Evolutionary conservation across 92 coral and sea anemone species (phyloP), one percentile per base, ranked within the genome.

Genomic region (Micromussa lordhowensis): DNA sequence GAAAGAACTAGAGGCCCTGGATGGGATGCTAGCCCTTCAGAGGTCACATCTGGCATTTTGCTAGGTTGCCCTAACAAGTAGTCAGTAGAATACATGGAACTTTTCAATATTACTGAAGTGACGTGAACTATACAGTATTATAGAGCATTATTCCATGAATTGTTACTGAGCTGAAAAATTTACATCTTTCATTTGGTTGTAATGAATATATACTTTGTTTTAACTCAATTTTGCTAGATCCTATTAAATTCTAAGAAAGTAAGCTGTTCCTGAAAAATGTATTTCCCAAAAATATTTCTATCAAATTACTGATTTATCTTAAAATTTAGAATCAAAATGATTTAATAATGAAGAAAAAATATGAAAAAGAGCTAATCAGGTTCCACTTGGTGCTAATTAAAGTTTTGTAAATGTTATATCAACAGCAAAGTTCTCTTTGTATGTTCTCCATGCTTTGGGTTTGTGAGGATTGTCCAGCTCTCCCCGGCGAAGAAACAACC

Each of bases 381-480:
- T 64, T n/a, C n/a, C 70, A 64, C 70, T 40, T 61, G 53, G 71
- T 32, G 30, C 30, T 34, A 16, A 12, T 80, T 55, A 87, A 51
- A 87, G 85, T 54, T 58, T 87, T 11, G 79, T 83, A 87, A 97
- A 94, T 13, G 96, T 96, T 10, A 96, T 85, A 68, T 92, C 98
- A 32, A 97, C 93, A 68, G 92, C 98, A 92, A 97, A 97, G 82
- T 90, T 97, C 61, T 91, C 95, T 83, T 83, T 88, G 88, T 94
- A 97, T 35, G 92, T 90, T 87, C 93, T 94, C 99, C 99, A 97
- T 24, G 93, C 68, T 75, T 97, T 97, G 68, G 96, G 96, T 78
- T 97, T 97, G 85, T 97, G 99, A 24, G 99, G 99, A 78, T 97
- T 97, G 75, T 97, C 99, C 35, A 97, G 87, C 32, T 96, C 98